Conservation (phyloP, 2,888 invertebrate genomes). For the Trissolcus japonicus region DNA sequence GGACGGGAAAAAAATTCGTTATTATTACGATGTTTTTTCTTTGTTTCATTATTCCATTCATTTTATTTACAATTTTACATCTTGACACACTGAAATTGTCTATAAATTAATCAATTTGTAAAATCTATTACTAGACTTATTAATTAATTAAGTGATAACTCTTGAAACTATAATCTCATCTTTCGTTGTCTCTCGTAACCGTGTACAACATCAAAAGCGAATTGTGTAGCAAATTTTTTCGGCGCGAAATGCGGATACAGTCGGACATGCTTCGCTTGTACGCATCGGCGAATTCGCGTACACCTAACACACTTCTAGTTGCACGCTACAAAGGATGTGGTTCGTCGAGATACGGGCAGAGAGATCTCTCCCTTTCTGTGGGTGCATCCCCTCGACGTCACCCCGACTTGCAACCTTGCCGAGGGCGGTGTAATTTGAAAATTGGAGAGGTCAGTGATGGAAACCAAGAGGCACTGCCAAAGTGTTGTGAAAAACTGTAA, state of each 20-base stretch:
- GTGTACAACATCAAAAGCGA: neutral
- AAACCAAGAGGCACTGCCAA: constrained; percentile 56
- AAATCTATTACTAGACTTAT: too few species aligned
- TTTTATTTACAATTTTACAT: too few species aligned
- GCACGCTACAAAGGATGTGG: constrained; percentile 11
- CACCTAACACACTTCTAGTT: constrained; percentile 12
- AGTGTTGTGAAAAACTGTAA: too few species aligned
- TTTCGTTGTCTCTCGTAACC: too few species aligned
- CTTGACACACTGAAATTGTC: too few species aligned
- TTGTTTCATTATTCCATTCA: too few species aligned
- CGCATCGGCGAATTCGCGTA: constrained; percentile 15
- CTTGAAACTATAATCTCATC: too few species aligned
- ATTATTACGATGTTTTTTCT: too few species aligned
- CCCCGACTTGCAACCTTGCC: constrained; percentile 30
- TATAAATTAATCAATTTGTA: too few species aligned
- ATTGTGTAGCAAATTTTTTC: neutral
- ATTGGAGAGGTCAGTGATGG: constrained; percentile 67
- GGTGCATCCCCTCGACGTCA: too few species aligned
- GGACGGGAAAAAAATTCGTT: too few species aligned
- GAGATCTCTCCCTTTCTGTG: constrained; percentile 8
- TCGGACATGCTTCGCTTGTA: constrained; percentile 6
- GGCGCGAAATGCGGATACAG: constrained; percentile 7
- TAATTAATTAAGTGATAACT: too few species aligned
- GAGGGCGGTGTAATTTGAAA: constrained; percentile 61
- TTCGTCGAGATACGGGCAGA: constrained; percentile 18